Percentiles rank a stretch among this genome's conserved stretches.
Evolutionary conservation across 1,140 invertebrate genomes (phyloP).

Genomic region (Drosophila gunungcola): DNA sequence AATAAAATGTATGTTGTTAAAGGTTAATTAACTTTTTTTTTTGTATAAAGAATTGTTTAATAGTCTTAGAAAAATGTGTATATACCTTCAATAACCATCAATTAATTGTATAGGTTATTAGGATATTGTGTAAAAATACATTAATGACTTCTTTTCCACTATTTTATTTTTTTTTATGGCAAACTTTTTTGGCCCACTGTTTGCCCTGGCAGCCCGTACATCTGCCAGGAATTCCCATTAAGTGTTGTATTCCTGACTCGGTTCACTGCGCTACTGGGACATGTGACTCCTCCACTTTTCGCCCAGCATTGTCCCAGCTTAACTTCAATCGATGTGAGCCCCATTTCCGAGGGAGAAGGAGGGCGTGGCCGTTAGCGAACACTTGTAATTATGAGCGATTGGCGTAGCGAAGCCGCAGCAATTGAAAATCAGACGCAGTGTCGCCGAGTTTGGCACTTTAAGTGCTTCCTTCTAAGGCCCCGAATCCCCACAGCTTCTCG

Average conservation of each 20-base stretch:
- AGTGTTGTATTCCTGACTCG: conserved; percentile 4
- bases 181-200: conserved; percentile 6
- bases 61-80: too few relatives aligned
- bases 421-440: conserved; percentile 14
- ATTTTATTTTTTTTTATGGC: too few relatives aligned
- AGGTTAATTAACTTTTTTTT: too few relatives aligned
- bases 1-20: too few relatives aligned
- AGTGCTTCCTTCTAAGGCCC: conserved; percentile 60
- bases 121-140: too few relatives aligned
- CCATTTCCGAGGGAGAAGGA: neutral
- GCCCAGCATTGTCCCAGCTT: conserved; percentile 12
- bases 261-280: conserved; percentile 11
- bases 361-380: neutral
- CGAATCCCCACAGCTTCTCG: conserved; percentile 13
- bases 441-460: conserved; percentile 54
- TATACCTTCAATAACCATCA: too few relatives aligned
- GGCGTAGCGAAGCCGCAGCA: conserved; percentile 37
- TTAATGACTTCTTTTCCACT: too few relatives aligned
- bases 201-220: neutral
- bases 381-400: conserved; percentile 52
- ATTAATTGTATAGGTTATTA: too few relatives aligned
- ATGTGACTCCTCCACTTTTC: conserved; percentile 15
- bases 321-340: conserved; percentile 37
- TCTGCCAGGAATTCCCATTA: conserved; percentile 27
- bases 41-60: too few relatives aligned